These are phyloP conservation scores for Phenganax stokvisi DNA, from an alignment of 92 coral and sea anemone species.

Conservation along the genomic window DNA sequence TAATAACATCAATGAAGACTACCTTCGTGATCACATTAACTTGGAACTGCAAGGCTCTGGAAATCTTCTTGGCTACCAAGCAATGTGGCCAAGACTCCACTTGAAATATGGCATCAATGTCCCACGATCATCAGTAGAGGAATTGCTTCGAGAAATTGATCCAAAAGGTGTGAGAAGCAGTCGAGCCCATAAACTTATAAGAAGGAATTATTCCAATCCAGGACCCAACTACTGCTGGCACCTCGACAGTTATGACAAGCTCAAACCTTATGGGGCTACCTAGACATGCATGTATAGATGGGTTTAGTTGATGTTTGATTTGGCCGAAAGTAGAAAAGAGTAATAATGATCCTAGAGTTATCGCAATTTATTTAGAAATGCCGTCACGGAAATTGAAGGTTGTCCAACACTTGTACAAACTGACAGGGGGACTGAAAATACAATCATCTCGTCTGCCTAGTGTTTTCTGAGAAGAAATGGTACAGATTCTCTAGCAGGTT, in stretches of 20 bases:
- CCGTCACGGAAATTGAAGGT: conserved; percentile 34
- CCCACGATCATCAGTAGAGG: conserved; percentile 39
- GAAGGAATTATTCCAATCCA: conserved; percentile 45
- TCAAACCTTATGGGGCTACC: conserved; percentile 47
- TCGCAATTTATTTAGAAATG: conserved; percentile 30
- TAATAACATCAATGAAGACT: conserved; percentile 37
- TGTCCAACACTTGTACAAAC: conserved; percentile 44
- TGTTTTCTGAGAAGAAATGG: conserved; percentile 47
- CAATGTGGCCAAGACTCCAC: conserved; percentile 49
- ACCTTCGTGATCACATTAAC: conserved; percentile 32
- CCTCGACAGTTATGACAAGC: conserved; percentile 45
- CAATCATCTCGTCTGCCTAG: conserved; percentile 37
- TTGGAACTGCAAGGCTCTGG: conserved; percentile 42
- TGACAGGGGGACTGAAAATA: conserved; percentile 45
- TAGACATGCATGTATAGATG: conserved; percentile 38
- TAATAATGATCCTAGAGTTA: conserved; percentile 42
- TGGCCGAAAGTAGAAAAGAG: conserved; percentile 45
- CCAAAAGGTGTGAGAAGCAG: conserved; percentile 45
- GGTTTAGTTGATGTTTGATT: conserved; percentile 37
- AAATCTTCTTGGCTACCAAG: conserved; percentile 44
- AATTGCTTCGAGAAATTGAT: conserved; percentile 35
- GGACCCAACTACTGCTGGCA: conserved; percentile 51
- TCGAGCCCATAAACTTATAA: conserved; percentile 40
- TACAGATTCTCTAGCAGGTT: conserved; percentile 39
- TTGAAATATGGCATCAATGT: conserved; percentile 46